Evolutionary conservation across 2,888 invertebrate species (phyloP), one percentile per base, ranked within the genome.

Genomic region (Tortricodes alternella): DNA sequence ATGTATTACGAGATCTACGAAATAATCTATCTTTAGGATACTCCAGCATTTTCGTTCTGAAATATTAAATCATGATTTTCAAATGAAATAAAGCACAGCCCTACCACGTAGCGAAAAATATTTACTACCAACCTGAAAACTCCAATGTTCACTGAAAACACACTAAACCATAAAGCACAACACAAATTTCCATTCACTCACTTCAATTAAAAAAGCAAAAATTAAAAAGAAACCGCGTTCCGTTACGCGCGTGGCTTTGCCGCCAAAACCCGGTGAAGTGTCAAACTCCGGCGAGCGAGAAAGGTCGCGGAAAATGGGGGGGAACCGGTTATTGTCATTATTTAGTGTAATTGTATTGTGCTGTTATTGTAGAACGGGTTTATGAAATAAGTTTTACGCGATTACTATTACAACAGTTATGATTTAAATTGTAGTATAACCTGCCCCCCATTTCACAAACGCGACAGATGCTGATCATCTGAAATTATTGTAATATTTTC

Each of bases 251-350:
- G 66, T 66, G 63, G 62, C 66, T 69, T 77, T 82, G 71, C 74
- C 80, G 81, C 82, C 76, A 78, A 78, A 80, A 77, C 78, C 61
- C 70, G 61, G 77, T 74, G 83, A 80, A 87, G 84, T 86, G 88
- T 81, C 80, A 82, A 83, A 76, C 71, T 65, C 67, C 62, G 69
- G 71, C 65, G 76, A 59, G 74, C 65, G 77, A 74, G 77, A 78
- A 82, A 80, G 80, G 77, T 72, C 73, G 71, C 59, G 62, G 41
- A 53, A 59, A 58, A 63, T 74, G 76, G 76, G 78, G 85, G 82
- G 79, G 79, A 66, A 62, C 39, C 32, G 53, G 53, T 50, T 64
- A 67, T 61, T 62, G 53, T 50, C 52, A 59, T 62, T 55, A 61
- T 50, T 55, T 56, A 13, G 37, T 38, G 49, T 34, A 50, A 34